phyloP scores from a whole-genome alignment of 2,797 vertebrate genomes.

The Centropyge bicolor region DNA sequence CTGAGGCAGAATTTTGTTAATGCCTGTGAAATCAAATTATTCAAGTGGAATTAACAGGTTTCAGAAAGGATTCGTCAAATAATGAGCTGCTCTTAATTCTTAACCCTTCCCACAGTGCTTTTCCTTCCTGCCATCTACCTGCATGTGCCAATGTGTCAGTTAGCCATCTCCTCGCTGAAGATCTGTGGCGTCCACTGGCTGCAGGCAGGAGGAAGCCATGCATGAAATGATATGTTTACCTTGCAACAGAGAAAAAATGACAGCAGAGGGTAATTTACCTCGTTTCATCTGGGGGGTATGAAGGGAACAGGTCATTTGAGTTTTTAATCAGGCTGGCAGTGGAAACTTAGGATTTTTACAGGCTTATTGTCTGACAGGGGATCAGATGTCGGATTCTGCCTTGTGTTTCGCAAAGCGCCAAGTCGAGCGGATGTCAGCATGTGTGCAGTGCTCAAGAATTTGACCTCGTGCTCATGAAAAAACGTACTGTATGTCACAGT shows the following conservation, averaged over 20 bases:
- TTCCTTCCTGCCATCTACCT: constrained; percentile 17
- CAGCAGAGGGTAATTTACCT: constrained; percentile 59
- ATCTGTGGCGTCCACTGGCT: constrained; percentile 45
- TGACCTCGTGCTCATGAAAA: constrained; percentile 53
- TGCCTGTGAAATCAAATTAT: constrained; percentile 27
- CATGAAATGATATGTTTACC: constrained; percentile 66
- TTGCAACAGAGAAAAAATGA: constrained; percentile 56
- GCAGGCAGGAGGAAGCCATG: constrained; percentile 63
- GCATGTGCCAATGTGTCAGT: constrained; percentile 43
- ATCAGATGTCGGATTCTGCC: constrained; percentile 55
- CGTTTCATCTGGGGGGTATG: constrained; percentile 58
- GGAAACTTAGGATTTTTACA: constrained; percentile 61
- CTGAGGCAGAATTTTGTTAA: constrained; percentile 15
- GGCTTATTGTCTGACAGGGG: constrained; percentile 57
- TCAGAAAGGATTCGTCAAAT: constrained; percentile 19
- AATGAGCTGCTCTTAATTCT: constrained; percentile 13
- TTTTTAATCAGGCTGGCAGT: constrained; percentile 65
- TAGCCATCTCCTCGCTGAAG: constrained; percentile 32
- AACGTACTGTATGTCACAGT: constrained; percentile 41
- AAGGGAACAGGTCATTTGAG: constrained; percentile 37
- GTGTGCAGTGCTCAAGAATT: constrained; percentile 67
- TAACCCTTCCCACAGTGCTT: neutral
- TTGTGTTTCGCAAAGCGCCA: constrained; percentile 31
- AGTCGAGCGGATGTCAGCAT: constrained; percentile 60
- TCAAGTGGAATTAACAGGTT: constrained; percentile 32